Conservation (phyloP, 2,888 invertebrate genomes). For the Agrotis segetum region DNA sequence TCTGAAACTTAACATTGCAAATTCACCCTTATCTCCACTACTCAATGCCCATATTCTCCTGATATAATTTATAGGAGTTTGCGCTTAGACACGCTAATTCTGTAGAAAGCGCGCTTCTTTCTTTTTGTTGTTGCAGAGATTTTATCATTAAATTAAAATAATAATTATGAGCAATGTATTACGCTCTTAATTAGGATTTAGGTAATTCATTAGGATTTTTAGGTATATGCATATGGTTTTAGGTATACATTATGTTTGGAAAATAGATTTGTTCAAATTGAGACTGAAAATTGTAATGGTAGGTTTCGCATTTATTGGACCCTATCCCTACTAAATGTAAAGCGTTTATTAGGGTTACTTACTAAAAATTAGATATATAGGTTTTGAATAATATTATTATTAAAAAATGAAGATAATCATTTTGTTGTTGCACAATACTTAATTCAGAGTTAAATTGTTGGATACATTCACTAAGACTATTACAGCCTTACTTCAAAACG, state of each 20-base stretch:
- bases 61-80: no score
- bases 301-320: not conserved
- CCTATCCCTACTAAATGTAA: not conserved
- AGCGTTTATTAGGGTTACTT: not conserved
- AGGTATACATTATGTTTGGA: not conserved
- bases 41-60: no score
- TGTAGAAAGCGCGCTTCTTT: no score
- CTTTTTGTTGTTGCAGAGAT: not conserved
- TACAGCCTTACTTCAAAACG: no score
- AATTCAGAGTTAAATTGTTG: not conserved
- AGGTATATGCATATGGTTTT: no score
- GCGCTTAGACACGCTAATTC: no score
- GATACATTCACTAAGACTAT: not conserved
- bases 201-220: not conserved
- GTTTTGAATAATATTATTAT: not conserved
- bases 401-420: not conserved
- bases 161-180: not conserved
- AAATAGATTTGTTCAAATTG: constrained; percentile 8
- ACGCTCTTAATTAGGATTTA: no score
- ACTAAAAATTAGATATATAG: not conserved
- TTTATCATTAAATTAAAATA: not conserved
- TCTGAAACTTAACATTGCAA: no score
- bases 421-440: not conserved
- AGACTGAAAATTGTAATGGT: not conserved
- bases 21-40: no score